Base-by-base conservation (phyloP, 2,888 invertebrate species). In the Scaptomyza parva region DNA sequence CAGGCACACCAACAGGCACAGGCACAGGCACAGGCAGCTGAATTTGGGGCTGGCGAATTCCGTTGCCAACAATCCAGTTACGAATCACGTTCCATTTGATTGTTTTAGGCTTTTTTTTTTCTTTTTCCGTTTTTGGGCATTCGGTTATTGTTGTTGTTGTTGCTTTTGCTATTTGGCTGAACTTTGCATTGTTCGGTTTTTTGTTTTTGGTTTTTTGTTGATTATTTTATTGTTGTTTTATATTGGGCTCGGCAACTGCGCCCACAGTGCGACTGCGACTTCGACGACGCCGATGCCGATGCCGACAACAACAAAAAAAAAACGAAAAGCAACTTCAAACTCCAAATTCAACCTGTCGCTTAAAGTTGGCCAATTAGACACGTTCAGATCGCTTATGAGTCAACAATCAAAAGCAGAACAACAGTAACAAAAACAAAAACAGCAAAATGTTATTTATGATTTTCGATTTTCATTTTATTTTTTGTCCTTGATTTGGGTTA, bases 381-480 rank as follows among this genome's bases (percentile, higher is more conserved):
- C 68, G 78, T 59, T 58, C 71, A 55, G 28, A 41, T 70, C 52
- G 78, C 84, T 63, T 84, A 86, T 80, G 80, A 81, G 63, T 81
- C 60, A 62, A 62, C 63, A 74, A 77, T 76, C 61, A 65, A 47
- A 70, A 50, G 39, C 63, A 70, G 57, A 51, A 69, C n/a, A n/a
- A 40, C 59, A 65, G 50, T 60, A 26, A 43, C 58, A 26, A 43
- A 57, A 45, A 71, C 50, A 63, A 48, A 47, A 70, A 81, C 77
- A 68, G 74, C 80, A 81, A 86, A 81, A 69, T 78, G 85, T 86
- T 83, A 86, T 87, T 85, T 87, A 85, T 88, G 77, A 83, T 86
- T 73, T 68, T 28, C 9, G 9, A 9, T 9, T 28, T 28, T 9
- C 8, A 1, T 28, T 74, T 50, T 68, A 78, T 66, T 59, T 59